These are phyloP conservation scores for Branchellion lobata DNA, from an alignment of 2,888 invertebrate species.

Conservation along the genomic window DNA sequence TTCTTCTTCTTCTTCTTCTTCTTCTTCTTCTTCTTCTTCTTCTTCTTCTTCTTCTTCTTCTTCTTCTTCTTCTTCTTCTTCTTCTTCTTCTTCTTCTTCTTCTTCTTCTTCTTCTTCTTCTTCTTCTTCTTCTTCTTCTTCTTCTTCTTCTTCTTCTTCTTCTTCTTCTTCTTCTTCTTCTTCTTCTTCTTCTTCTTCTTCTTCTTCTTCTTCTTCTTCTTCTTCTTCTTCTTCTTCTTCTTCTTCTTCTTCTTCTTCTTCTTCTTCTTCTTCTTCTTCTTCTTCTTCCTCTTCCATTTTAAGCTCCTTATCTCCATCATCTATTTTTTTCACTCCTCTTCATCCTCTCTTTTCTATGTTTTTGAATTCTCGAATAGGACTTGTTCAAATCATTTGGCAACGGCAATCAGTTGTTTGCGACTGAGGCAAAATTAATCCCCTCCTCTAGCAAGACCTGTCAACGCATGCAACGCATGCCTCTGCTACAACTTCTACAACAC, in stretches of 20 bases:
- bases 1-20: not conserved
- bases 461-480: no score
- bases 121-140: slow-evolving; percentile 26
- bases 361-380: slow-evolving; percentile 20
- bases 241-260: slow-evolving; percentile 12
- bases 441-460: no score
- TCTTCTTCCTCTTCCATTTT: slow-evolving; percentile 13
- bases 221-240: slow-evolving; percentile 24
- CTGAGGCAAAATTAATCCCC: no score
- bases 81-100: slow-evolving; percentile 28
- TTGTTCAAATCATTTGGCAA: no score
- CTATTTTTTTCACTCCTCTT: no score
- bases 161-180: slow-evolving; percentile 35
- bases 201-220: slow-evolving; percentile 31
- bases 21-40: slow-evolving; percentile 35
- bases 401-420: no score
- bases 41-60: slow-evolving; percentile 13
- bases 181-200: not conserved
- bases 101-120: slow-evolving; percentile 19
- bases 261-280: no score
- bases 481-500: no score
- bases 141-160: slow-evolving; percentile 14
- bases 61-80: not conserved
- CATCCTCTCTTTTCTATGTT: slow-evolving; percentile 28
- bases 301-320: slow-evolving; percentile 3